Evolutionary conservation across 2,797 vertebrate genomes (phyloP).

Genomic region (Chaetodon trifasciatus): DNA sequence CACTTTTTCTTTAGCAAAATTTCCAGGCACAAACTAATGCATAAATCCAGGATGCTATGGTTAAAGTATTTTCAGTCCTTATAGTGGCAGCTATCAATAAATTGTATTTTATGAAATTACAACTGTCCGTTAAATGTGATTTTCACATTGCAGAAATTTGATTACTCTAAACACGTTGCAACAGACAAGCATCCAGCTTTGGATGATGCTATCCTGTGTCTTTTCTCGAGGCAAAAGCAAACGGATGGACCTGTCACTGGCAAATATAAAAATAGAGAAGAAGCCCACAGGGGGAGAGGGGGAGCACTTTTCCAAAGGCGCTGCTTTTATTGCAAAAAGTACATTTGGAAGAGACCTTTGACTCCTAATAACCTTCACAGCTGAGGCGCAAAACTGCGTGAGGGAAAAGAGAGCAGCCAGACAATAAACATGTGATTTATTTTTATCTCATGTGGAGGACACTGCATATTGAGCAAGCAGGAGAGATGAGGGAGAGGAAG

Average conservation of each 20-base stretch:
- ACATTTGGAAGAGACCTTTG: slow-evolving; percentile 43
- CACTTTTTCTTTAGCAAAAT: neutral
- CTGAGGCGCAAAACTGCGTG: slow-evolving; percentile 21
- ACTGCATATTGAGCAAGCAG: slow-evolving; percentile 65
- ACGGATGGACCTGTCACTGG: slow-evolving; percentile 7
- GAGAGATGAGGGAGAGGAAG: slow-evolving; percentile 57
- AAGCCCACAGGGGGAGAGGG: neutral
- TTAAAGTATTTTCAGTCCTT: neutral
- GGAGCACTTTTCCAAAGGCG: slow-evolving; percentile 21
- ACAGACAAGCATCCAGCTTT: neutral
- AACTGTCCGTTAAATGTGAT: neutral
- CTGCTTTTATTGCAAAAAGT: slow-evolving; percentile 47
- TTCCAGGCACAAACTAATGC: neutral
- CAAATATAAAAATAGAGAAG: slow-evolving; percentile 34
- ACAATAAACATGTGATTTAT: slow-evolving; percentile 83
- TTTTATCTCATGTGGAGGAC: slow-evolving; percentile 71
- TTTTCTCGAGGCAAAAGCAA: slow-evolving; percentile 33
- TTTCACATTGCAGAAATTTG: neutral
- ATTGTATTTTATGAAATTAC: neutral
- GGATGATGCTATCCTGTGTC: neutral
- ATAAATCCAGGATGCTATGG: neutral
- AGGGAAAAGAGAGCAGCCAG: slow-evolving; percentile 30
- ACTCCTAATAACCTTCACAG: slow-evolving; percentile 38
- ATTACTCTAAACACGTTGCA: neutral
- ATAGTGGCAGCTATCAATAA: neutral